These are phyloP conservation scores for Procambarus virginalis DNA, from an alignment of 1,140 invertebrate genomes.

Conservation along the genomic window DNA sequence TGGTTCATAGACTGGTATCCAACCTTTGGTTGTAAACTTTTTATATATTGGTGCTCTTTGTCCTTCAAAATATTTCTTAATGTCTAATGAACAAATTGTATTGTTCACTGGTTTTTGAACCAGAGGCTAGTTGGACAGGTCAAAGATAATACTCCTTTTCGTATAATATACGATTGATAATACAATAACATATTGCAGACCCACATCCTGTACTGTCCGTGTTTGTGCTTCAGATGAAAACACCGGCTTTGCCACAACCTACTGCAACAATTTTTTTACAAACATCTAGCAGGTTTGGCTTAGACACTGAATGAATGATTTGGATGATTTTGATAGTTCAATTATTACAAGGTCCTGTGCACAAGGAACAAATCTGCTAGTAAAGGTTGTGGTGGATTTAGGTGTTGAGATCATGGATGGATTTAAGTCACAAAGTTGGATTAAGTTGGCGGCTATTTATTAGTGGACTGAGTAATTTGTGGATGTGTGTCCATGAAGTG, in stretches of 20 bases:
- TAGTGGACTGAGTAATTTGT: constrained; percentile 62
- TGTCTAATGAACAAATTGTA: constrained; percentile 7
- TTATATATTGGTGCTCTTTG: constrained; percentile 34
- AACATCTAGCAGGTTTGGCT: constrained; percentile 23
- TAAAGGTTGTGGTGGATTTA: constrained; percentile 16
- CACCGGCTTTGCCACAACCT: constrained; percentile 32
- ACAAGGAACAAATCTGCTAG: constrained; percentile 49
- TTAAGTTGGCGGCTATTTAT: constrained; percentile 65
- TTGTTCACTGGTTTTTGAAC: neutral
- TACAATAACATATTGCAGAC: constrained; percentile 48
- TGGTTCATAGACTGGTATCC: constrained; percentile 12
- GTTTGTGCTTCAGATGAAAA: constrained; percentile 54
- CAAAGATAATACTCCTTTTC: constrained; percentile 41
- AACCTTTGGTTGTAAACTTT: neutral
- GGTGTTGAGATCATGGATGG: constrained; percentile 44
- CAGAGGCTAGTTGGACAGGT: constrained; percentile 20
- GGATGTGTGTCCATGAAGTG: constrained; percentile 40
- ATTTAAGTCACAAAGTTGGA: constrained; percentile 64
- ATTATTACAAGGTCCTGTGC: constrained; percentile 34
- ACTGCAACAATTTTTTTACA: constrained; percentile 20
- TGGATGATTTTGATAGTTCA: constrained; percentile 53
- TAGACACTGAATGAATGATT: constrained; percentile 40
- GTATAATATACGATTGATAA: constrained; percentile 55
- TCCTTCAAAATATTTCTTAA: constrained; percentile 4
- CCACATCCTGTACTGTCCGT: constrained; percentile 27